These are phyloP conservation scores for Agriopis aurantiaria DNA, from an alignment of 2,888 invertebrate genomes.

Conservation along the genomic window DNA sequence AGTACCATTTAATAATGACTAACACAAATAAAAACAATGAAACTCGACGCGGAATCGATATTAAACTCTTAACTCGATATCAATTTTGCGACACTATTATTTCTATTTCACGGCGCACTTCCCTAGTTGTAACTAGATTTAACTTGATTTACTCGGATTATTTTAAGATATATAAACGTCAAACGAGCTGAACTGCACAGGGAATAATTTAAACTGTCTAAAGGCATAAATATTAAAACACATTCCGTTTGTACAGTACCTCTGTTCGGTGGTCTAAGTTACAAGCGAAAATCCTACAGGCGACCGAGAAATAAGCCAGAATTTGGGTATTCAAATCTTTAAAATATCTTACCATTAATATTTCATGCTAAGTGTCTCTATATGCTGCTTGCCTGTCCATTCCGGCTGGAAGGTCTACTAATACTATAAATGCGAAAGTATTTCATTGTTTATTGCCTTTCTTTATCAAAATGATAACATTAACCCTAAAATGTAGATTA, in stretches of 20 bases:
- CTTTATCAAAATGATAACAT: too few species aligned
- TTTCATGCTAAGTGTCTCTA: too few species aligned
- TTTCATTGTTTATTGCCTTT: too few species aligned
- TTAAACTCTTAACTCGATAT: conserved; percentile 20
- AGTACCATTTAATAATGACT: conserved; percentile 4
- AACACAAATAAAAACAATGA: conserved; percentile 14
- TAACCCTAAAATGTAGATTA: too few species aligned
- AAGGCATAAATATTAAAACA: conserved; percentile 68
- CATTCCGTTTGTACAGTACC: conserved; percentile 62
- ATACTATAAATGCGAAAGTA: too few species aligned
- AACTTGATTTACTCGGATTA: conserved; percentile 50
- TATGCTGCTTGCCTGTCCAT: too few species aligned
- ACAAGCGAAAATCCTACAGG: conserved; percentile 20
- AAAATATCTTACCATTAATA: not conserved
- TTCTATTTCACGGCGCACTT: conserved; percentile 7
- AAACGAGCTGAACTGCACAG: conserved; percentile 45
- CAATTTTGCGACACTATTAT: conserved; percentile 22
- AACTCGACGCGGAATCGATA: conserved; percentile 18
- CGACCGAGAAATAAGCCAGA: too few species aligned
- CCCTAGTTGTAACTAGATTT: conserved; percentile 3
- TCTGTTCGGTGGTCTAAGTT: conserved; percentile 41
- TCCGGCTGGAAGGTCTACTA: too few species aligned
- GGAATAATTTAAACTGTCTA: conserved; percentile 69
- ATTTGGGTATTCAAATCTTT: not conserved
- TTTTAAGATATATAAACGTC: conserved; percentile 69